phyloP scores from a whole-genome alignment of 1,140 invertebrate species.

The Laupala kohalensis region DNA sequence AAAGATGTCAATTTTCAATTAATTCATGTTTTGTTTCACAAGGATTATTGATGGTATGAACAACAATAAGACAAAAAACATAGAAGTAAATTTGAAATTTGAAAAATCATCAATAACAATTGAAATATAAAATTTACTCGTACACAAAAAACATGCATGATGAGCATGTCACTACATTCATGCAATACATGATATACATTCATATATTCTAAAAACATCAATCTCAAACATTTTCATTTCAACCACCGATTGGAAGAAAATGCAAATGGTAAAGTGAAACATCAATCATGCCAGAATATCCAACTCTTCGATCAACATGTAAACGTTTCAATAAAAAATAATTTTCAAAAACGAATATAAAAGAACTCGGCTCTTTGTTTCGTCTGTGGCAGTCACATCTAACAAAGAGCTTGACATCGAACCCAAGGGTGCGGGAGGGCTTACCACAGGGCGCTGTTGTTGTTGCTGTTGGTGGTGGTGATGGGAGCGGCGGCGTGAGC shows the following conservation, averaged over 20 bases:
- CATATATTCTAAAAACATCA: neutral
- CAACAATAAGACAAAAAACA: neutral
- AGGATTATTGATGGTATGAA: too few relatives aligned
- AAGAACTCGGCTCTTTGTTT: too few relatives aligned
- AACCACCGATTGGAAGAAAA: neutral
- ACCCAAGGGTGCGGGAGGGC: constrained; percentile 5
- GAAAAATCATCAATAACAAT: neutral
- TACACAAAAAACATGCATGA: neutral
- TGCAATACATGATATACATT: neutral
- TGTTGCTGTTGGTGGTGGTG: neutral
- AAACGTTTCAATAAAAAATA: neutral
- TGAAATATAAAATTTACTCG: neutral
- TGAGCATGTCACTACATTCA: neutral
- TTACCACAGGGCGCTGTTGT: constrained; percentile 6
- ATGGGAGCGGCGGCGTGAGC: constrained; percentile 17
- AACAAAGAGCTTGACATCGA: neutral
- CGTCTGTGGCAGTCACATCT: neutral
- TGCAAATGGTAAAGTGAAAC: neutral
- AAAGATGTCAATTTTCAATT: too few relatives aligned
- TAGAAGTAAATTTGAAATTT: neutral
- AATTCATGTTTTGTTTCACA: too few relatives aligned
- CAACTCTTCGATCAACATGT: neutral
- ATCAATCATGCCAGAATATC: neutral
- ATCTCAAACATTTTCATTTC: neutral
- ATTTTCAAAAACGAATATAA: too few relatives aligned